These are phyloP conservation scores for Todiramphus chloris DNA, from an alignment of 2,113 vertebrate genomes.

Conservation along the genomic window DNA sequence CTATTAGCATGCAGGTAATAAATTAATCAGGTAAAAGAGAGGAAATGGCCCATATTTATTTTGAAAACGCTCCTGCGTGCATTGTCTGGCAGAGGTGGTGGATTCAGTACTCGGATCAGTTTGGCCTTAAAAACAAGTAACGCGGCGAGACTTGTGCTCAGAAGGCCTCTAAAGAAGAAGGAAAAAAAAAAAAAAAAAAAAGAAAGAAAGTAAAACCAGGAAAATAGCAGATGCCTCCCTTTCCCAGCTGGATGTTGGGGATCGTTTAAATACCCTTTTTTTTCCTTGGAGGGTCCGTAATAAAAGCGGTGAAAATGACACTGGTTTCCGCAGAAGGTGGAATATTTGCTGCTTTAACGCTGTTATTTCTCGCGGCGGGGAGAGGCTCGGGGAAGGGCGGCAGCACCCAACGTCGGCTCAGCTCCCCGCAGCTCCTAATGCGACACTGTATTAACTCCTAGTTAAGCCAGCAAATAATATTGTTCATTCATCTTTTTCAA, in stretches of 20 bases:
- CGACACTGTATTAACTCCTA: slow-evolving; percentile 14
- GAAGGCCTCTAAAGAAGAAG: slow-evolving; percentile 13
- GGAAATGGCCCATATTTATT: background rate
- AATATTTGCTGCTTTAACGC: background rate
- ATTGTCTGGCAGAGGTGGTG: background rate
- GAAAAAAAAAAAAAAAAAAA: fast-evolving
- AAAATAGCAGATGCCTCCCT: background rate
- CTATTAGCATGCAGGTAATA: background rate
- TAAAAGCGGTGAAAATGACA: slow-evolving; percentile 54
- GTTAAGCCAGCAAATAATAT: slow-evolving; percentile 63
- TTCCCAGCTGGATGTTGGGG: slow-evolving; percentile 50
- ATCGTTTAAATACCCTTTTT: slow-evolving; percentile 55
- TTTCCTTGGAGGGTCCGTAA: background rate
- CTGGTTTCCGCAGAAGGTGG: background rate
- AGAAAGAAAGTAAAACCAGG: background rate
- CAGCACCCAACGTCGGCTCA: slow-evolving; percentile 11
- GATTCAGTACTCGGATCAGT: background rate
- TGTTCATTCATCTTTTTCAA: slow-evolving; percentile 73
- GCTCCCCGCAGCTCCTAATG: slow-evolving; percentile 7
- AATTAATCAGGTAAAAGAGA: background rate
- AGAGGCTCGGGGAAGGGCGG: background rate
- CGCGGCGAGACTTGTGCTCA: background rate
- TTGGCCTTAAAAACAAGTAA: background rate
- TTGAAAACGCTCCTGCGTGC: background rate
- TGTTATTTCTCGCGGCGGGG: slow-evolving; percentile 2